These are phyloP conservation scores for Rhinichthys klamathensis DNA, from an alignment of 2,113 vertebrate species.

Conservation along the genomic window DNA sequence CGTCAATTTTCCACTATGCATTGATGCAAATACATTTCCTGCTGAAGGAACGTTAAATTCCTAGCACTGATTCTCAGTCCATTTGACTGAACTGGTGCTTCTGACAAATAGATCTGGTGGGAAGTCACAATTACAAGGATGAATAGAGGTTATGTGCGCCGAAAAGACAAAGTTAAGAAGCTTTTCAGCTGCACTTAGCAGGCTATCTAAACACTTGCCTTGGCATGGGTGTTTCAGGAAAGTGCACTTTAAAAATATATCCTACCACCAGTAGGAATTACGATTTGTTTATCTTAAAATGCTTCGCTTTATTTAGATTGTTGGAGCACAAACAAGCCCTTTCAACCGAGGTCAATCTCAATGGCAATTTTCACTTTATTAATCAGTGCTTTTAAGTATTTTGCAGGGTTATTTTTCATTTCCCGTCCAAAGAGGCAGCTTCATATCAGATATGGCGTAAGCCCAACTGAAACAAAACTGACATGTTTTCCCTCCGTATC, in stretches of 20 bases:
- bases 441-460: constrained; percentile 67
- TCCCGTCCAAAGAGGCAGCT: constrained; percentile 69
- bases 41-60: constrained; percentile 59
- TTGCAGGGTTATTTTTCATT: constrained; percentile 72
- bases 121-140: constrained; percentile 24
- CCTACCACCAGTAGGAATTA: background rate
- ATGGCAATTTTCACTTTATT: constrained; percentile 65
- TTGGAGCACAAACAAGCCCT: background rate
- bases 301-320: constrained; percentile 2
- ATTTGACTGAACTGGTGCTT: constrained; percentile 27
- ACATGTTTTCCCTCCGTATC: constrained; percentile 42
- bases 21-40: constrained; percentile 70
- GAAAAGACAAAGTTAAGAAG: background rate
- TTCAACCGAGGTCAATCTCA: background rate
- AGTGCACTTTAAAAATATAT: constrained; percentile 4
- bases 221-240: constrained; percentile 7
- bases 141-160: constrained; percentile 10
- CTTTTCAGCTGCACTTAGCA: constrained; percentile 5
- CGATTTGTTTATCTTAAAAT: background rate
- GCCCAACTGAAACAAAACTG: constrained; percentile 73
- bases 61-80: constrained; percentile 29
- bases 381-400: constrained; percentile 61
- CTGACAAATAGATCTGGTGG: constrained; percentile 17
- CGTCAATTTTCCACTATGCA: constrained; percentile 71
- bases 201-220: constrained; percentile 9